Percentiles rank a stretch among this genome's conserved stretches.
Conservation (phyloP, 2,113 vertebrate genomes). For the Xenus cinereus region DNA sequence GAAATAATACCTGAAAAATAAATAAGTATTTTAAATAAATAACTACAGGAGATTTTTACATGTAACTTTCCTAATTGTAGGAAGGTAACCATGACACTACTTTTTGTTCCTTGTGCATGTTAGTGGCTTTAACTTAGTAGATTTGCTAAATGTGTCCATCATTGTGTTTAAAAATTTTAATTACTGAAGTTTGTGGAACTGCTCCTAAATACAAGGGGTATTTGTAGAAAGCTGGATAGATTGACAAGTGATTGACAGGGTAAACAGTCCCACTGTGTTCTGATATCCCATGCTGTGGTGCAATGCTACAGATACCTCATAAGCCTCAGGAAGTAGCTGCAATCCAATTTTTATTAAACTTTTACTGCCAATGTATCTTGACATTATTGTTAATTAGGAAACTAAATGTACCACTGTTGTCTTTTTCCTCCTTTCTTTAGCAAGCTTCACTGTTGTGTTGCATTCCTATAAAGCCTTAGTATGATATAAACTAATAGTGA, state of each 20-base stretch:
- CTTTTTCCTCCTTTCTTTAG: background rate
- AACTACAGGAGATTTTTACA: background rate
- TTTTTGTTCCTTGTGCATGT: conserved; percentile 29
- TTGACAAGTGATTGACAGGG: conserved; percentile 74
- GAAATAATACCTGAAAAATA: background rate
- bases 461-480: background rate
- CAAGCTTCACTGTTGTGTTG: background rate
- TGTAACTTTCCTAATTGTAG: background rate
- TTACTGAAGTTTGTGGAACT: conserved; percentile 55
- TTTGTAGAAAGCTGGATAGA: conserved; percentile 68
- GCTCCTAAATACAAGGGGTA: conserved; percentile 43
- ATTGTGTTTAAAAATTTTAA: conserved; percentile 69
- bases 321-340: conserved; percentile 59
- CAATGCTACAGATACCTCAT: conserved; percentile 18
- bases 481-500: background rate
- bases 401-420: background rate
- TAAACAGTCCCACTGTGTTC: conserved; percentile 73
- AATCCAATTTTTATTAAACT: conserved; percentile 71
- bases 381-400: conserved; percentile 16
- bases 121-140: conserved; percentile 51
- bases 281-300: conserved; percentile 48
- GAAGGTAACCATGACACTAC: conserved; percentile 63
- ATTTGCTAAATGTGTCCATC: conserved; percentile 49
- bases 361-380: conserved; percentile 30
- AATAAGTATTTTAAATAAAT: background rate